These are phyloP conservation scores for Thamnaconus septentrionalis DNA, from an alignment of 2,113 vertebrate genomes.

Conservation along the genomic window DNA sequence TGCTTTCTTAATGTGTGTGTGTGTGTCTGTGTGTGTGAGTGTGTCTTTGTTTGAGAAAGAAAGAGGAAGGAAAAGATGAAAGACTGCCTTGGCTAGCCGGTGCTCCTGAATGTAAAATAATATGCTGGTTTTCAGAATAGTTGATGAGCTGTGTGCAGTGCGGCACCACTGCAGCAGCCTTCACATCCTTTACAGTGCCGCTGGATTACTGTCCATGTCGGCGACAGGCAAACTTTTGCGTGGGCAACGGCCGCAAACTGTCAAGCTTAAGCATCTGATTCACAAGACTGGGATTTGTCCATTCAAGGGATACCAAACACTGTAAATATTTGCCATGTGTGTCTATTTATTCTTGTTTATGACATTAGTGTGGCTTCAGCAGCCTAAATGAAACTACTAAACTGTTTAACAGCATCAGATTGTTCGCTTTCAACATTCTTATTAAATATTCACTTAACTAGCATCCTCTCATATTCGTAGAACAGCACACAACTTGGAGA, in stretches of 20 bases:
- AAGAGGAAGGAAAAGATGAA: conserved; percentile 18
- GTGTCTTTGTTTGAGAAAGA: conserved; percentile 22
- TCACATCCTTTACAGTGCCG: conserved; percentile 11
- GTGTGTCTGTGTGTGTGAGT: conserved; percentile 2
- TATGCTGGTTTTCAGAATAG: conserved; percentile 44
- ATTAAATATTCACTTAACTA: no score
- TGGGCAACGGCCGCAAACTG: conserved; percentile 11
- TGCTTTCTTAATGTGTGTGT: conserved; percentile 24
- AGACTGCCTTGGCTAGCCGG: conserved; percentile 23
- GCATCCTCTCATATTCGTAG: no score
- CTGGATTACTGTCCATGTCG: conserved; percentile 36
- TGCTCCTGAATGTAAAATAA: conserved; percentile 53
- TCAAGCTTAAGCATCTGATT: background rate
- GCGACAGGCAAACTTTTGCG: conserved; percentile 9
- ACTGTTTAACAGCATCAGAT: no score
- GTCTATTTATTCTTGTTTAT: no score
- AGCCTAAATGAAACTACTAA: no score
- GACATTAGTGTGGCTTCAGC: no score
- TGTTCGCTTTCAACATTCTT: no score
- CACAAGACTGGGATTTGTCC: no score
- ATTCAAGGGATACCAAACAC: no score
- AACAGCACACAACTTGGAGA: no score
- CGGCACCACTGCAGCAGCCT: conserved; percentile 44
- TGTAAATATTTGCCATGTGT: no score
- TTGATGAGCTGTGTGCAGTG: conserved; percentile 49